Evolutionary conservation across 2,888 invertebrate genomes (phyloP).

Genomic region (Cerceris ruficornis): DNA sequence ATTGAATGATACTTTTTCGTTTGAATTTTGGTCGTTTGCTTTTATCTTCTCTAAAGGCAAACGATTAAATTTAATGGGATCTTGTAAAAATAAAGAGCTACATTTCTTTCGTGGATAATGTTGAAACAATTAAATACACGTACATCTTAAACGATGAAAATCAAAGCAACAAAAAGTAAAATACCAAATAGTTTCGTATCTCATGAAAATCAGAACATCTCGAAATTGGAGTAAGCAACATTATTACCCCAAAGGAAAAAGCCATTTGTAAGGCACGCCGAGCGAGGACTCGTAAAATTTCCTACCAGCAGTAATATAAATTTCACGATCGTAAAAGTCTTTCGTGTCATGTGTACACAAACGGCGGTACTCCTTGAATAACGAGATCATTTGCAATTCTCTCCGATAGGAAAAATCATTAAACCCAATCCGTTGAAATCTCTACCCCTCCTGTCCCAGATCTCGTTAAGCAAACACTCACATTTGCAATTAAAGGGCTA

Average conservation of each 20-base stretch:
- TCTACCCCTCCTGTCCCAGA: slow-evolving; percentile 14
- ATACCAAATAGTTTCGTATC: neutral
- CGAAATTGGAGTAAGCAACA: slow-evolving; percentile 15
- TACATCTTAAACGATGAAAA: no score
- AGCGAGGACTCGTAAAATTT: slow-evolving; percentile 52
- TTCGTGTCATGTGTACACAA: slow-evolving; percentile 35
- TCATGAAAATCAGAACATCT: slow-evolving; percentile 9
- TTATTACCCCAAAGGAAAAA: slow-evolving; percentile 31
- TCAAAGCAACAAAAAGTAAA: neutral
- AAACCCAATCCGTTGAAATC: slow-evolving; percentile 17
- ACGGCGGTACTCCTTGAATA: slow-evolving; percentile 31
- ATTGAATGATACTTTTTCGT: no score
- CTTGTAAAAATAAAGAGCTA: no score
- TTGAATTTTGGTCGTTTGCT: no score
- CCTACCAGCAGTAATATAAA: slow-evolving; percentile 48
- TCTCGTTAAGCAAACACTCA: slow-evolving; percentile 34
- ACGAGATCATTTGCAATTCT: slow-evolving; percentile 48
- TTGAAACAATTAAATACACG: neutral
- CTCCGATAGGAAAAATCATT: slow-evolving; percentile 38
- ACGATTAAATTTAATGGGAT: no score
- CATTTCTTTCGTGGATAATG: neutral
- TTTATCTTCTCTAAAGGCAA: no score
- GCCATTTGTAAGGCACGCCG: slow-evolving; percentile 43
- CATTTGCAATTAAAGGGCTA: slow-evolving; percentile 28
- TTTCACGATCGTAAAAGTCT: slow-evolving; percentile 57